Evolutionary conservation across 2,888 invertebrate species (phyloP).

Genomic region (Eupithecia inturbata): DNA sequence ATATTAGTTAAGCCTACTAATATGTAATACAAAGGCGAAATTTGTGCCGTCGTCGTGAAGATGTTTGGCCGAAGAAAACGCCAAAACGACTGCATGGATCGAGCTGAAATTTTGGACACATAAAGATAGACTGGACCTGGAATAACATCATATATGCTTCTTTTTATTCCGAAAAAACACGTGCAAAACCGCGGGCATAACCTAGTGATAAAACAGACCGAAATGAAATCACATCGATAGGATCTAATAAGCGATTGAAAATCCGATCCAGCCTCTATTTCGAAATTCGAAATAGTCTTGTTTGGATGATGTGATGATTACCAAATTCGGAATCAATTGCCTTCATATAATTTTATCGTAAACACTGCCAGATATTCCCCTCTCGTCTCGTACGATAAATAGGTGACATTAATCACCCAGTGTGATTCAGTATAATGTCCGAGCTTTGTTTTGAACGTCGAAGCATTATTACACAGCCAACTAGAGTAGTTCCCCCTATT

Average conservation of each 20-base stretch:
- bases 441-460: slow-evolving; percentile 11
- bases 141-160: neutral
- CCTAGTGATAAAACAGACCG: neutral
- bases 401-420: slow-evolving; percentile 35
- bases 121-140: neutral
- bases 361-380: slow-evolving; percentile 15
- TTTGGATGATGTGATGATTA: neutral
- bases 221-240: neutral
- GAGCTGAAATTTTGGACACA: no score
- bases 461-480: neutral
- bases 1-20: neutral
- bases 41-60: neutral
- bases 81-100: neutral
- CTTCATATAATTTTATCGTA: slow-evolving; percentile 9
- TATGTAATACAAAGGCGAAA: neutral
- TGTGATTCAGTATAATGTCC: slow-evolving; percentile 29
- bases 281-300: neutral
- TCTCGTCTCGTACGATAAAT: slow-evolving; percentile 6
- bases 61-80: neutral
- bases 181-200: neutral
- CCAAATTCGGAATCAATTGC: neutral
- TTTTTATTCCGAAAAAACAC: neutral
- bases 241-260: neutral
- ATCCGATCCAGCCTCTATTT: neutral
- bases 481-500: slow-evolving; percentile 6